These are phyloP conservation scores for Sminthurinus signatus DNA, from an alignment of 1,140 invertebrate genomes.

Conservation along the genomic window DNA sequence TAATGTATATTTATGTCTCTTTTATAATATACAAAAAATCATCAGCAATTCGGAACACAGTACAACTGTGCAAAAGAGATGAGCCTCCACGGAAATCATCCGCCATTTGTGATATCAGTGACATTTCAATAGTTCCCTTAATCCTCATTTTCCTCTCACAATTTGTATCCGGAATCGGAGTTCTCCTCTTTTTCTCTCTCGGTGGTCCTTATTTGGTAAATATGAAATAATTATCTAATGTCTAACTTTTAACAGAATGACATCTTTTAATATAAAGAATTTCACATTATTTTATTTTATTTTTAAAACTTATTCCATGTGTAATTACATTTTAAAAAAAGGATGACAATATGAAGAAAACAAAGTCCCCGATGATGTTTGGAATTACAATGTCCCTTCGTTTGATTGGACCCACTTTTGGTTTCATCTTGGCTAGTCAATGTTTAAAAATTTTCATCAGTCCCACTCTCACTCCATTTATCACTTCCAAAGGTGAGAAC, in stretches of 20 bases:
- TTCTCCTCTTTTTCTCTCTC: slow-evolving; percentile 61
- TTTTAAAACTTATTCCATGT: too few species aligned
- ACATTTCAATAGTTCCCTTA: slow-evolving; percentile 47
- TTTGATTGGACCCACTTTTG: slow-evolving; percentile 55
- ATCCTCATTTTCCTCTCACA: slow-evolving; percentile 61
- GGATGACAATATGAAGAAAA: slow-evolving; percentile 65
- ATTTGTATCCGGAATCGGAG: slow-evolving; percentile 63
- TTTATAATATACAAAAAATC: too few species aligned
- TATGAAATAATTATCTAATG: too few species aligned
- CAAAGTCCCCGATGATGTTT: slow-evolving; percentile 58
- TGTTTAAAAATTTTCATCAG: slow-evolving; percentile 63
- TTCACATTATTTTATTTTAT: too few species aligned
- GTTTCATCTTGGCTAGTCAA: slow-evolving; percentile 63
- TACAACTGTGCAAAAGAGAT: slow-evolving; percentile 19
- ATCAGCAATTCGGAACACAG: not conserved
- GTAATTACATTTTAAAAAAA: too few species aligned
- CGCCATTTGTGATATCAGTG: slow-evolving; percentile 15
- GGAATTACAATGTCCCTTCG: slow-evolving; percentile 42
- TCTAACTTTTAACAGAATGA: too few species aligned
- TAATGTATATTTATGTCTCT: too few species aligned
- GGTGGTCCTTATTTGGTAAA: slow-evolving; percentile 50
- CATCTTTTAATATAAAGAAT: too few species aligned
- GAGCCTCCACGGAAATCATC: not conserved
- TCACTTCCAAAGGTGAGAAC: slow-evolving; percentile 57
- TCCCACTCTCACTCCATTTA: slow-evolving; percentile 60